Base-by-base conservation (phyloP, 2,113 vertebrate genomes). In the Lota lota region DNA sequence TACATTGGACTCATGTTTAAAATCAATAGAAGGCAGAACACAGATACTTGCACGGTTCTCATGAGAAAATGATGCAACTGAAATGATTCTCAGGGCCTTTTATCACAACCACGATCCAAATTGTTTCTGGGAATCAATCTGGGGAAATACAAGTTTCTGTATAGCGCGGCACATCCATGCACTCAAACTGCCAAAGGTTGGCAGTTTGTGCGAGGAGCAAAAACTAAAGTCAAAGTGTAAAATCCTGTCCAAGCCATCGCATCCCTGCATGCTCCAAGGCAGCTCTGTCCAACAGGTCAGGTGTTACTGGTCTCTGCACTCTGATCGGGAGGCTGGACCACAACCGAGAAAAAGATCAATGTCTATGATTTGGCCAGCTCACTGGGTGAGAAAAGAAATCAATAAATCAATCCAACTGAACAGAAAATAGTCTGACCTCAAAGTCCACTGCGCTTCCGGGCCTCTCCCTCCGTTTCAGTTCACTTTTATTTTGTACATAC, bases 311-410 rank as follows among this genome's bases (percentile, higher is more conserved):
- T 62, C 73, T 75, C 61, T 47, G 58, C 56, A 67, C 82, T 83
- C 79, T 84, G 68, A 66, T 72, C 62, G 20, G 21, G 15, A 47
- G 50, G 64, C 51, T 60, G 73, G 72, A 76, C 66, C 22, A 63
- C 54, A 63, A 77, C 64, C 61, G 18, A 20, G 54, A 70, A 63
- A 59, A 16, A 28, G 68, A 87, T 88, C 79, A 76, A 87, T 86
- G 80, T 80, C 73, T 69, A 77, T 75, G 64, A 75, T 83, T 85
- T 71, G 70, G 21, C 56, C 54, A 68, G 76, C 79, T 80, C 75
- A 83, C 84, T 75, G 57, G 56, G 79, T 69, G 36, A 62, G 15
- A 7, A 69, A 56, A 36, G 22, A 20, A 57, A 0, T 0, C 12
- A 40, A 22, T 57, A 19, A 75, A 77, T 79, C 74, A 71, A 53